Conservation (phyloP, 1,140 invertebrate species). For the Hylaeus anthracinus region DNA sequence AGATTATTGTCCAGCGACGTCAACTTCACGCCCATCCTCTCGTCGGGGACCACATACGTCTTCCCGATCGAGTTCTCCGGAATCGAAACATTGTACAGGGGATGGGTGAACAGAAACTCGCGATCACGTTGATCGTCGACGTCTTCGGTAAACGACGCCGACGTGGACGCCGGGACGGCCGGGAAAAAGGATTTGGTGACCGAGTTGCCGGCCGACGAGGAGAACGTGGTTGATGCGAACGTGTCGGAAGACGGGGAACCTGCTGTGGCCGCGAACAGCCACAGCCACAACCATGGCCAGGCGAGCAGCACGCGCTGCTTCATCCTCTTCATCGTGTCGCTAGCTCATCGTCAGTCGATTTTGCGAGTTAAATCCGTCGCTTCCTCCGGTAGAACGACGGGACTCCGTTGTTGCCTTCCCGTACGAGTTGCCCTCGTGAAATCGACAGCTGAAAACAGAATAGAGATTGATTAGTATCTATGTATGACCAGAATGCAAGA, state of each 20-base stretch:
- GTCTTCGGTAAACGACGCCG: constrained; percentile 66
- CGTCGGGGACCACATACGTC: constrained; percentile 86
- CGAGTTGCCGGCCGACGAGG: constrained; percentile 14
- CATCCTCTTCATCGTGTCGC: constrained; percentile 75
- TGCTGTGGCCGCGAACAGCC: constrained; percentile 73
- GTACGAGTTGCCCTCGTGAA: not conserved
- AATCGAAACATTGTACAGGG: constrained; percentile 93
- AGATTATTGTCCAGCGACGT: constrained; percentile 81
- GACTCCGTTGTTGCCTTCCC: not conserved
- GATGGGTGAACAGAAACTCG: constrained; percentile 86
- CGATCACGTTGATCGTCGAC: constrained; percentile 13
- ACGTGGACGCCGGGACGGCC: constrained; percentile 49
- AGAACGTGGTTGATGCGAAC: constrained; percentile 44
- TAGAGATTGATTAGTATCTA: not conserved
- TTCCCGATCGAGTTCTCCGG: constrained; percentile 95
- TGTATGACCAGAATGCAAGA: too few relatives aligned
- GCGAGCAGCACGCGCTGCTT: constrained; percentile 74
- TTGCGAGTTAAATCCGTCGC: constrained; percentile 35
- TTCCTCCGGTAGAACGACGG: constrained; percentile 27
- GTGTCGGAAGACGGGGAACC: constrained; percentile 68
- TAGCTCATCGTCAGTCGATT: constrained; percentile 75
- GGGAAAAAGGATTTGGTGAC: constrained; percentile 29
- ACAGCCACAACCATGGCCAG: constrained; percentile 78
- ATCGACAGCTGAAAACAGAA: constrained; percentile 50
- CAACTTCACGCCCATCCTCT: constrained; percentile 86